Evolutionary conservation across 1,140 invertebrate genomes (phyloP), one percentile per base, ranked within the genome.

Genomic region (Zeugodacus cucurbitae): DNA sequence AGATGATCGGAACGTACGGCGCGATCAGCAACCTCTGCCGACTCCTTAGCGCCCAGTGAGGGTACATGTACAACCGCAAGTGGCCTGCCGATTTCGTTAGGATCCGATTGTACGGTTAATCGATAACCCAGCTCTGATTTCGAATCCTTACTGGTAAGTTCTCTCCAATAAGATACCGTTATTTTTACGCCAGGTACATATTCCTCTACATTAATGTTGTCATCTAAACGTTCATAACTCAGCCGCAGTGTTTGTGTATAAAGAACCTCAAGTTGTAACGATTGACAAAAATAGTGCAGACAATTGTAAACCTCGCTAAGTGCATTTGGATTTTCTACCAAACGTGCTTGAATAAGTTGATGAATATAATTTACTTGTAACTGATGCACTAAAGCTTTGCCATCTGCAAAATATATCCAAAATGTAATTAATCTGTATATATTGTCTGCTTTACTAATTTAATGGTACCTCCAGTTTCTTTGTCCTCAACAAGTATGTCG

Each of bases 401-500:
- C 98, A 95, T 99, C 98, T 97, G 1, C 54, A 74, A 88, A 37
- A 54, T 17, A 89, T 2, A 10, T 87, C 17, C 34, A 29, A 5
- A 87, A 85, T 0, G 29, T 11, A 88, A 64, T n/a, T 11, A 88
- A 48, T 17, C 1, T 48, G 26, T 41, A 57, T 87, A 88, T 58
- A 54, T 54, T 54, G 20, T 54, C 7, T 41, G 7, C 7, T 41
- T 3, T 6, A 87, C n/a, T 58, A 87, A 20, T 32, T 29, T 58
- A 32, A 32, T 29, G 29, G 22, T 62, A 97, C 96, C 96, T 91
- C 98, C 98, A 87, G 98, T 99, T 94, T 99, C 98, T 93, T 97
- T 97, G 92, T 99, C 99, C 93, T 99, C 98, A 4, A 99, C 98
- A 3, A 99, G 94, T 90, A 99, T 97, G 90, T 98, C 97, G 89